Evolutionary conservation across 2,888 invertebrate species (phyloP).

Genomic region (Criorhina ranunculi): DNA sequence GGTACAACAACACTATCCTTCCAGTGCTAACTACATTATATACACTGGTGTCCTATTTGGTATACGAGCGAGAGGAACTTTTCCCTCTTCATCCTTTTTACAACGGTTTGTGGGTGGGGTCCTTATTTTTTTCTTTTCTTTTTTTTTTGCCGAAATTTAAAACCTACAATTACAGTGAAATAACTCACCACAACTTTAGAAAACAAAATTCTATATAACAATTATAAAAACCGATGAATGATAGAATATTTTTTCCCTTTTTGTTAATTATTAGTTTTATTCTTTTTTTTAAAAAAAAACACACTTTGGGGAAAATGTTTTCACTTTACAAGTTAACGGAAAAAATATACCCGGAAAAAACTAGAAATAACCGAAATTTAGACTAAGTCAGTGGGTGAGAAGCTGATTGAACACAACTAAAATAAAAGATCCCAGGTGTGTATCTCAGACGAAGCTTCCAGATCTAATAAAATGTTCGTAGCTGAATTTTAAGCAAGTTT

Average conservation of each 20-base stretch:
- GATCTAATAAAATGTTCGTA: slow-evolving; percentile 66
- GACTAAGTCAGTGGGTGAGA: slow-evolving; percentile 8
- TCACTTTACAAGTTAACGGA: slow-evolving; percentile 1
- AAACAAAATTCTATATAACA: not conserved
- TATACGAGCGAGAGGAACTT: slow-evolving; percentile 52
- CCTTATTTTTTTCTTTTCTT: slow-evolving; percentile 30
- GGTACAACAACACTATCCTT: slow-evolving; percentile 65
- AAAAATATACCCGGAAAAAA: not conserved
- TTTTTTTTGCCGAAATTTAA: slow-evolving; percentile 16
- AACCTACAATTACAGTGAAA: not conserved
- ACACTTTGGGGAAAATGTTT: no score
- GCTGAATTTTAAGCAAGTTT: slow-evolving; percentile 52
- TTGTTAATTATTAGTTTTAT: no score
- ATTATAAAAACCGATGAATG: not conserved
- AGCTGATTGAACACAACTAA: slow-evolving; percentile 53
- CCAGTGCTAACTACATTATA: slow-evolving; percentile 63
- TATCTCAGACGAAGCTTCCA: slow-evolving; percentile 74
- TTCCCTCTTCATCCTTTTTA: slow-evolving; percentile 58
- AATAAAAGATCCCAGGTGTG: slow-evolving; percentile 54
- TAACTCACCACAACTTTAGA: slow-evolving; percentile 33
- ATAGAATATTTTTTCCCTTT: not conserved
- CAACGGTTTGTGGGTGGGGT: slow-evolving; percentile 71
- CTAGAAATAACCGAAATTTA: slow-evolving; percentile 5
- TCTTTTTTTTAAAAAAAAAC: no score
- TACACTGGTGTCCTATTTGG: slow-evolving; percentile 44